Evolutionary conservation across 2,797 vertebrate species (phyloP).

Genomic region (Enteromius thamalakanensis): DNA sequence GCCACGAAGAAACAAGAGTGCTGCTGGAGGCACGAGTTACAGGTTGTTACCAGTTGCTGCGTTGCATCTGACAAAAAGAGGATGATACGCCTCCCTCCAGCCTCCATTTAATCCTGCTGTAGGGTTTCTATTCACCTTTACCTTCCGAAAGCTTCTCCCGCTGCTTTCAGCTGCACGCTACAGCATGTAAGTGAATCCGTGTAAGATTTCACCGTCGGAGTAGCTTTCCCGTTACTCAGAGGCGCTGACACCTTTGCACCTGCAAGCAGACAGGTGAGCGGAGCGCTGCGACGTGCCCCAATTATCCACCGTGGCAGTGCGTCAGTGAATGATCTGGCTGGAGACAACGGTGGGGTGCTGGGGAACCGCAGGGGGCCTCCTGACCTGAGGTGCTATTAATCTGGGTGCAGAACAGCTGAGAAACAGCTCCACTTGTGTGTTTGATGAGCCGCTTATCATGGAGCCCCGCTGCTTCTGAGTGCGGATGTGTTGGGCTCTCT

Average conservation of each 20-base stretch:
- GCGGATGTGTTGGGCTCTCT: constrained; percentile 62
- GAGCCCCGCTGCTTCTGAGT: constrained; percentile 68
- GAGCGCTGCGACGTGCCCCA: constrained; percentile 64
- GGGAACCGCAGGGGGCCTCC: constrained; percentile 67
- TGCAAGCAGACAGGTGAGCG: constrained; percentile 74
- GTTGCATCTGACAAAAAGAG: constrained; percentile 1
- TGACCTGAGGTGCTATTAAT: constrained; percentile 71
- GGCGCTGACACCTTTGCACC: constrained; percentile 67
- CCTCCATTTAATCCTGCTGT: constrained; percentile 31
- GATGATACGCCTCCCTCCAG: constrained; percentile 22
- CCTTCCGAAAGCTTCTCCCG: constrained; percentile 38
- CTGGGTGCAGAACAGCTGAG: constrained; percentile 63
- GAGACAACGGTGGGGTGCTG: constrained; percentile 58
- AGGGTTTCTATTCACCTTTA: constrained; percentile 31
- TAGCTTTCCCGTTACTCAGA: constrained; percentile 52
- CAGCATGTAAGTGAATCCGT: constrained; percentile 55
- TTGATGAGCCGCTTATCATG: constrained; percentile 70
- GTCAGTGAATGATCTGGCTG: constrained; percentile 71
- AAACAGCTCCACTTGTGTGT: constrained; percentile 60
- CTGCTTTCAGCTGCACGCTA: constrained; percentile 47
- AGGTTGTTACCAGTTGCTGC: constrained; percentile 22
- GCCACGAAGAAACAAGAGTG: neutral
- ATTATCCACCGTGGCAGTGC: constrained; percentile 74
- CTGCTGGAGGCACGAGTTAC: constrained; percentile 9
- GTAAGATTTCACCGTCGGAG: constrained; percentile 56